Evolutionary conservation across 2,113 vertebrate genomes (phyloP).

Genomic region (Pao palembangensis): DNA sequence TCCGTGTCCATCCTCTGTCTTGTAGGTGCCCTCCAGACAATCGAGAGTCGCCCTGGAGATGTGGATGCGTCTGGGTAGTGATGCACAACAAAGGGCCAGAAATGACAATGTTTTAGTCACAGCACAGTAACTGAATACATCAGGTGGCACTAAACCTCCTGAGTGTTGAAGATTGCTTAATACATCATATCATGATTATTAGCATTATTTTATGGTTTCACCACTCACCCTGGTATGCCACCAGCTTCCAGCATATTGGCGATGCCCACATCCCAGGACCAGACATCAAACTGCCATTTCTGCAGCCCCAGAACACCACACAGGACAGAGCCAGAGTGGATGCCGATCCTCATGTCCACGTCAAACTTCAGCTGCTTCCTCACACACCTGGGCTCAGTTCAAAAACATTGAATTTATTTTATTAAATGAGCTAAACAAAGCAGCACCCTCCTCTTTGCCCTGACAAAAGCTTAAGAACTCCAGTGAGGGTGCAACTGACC

Average conservation of each 20-base stretch:
- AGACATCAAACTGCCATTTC: slow-evolving; percentile 81
- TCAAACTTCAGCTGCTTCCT: slow-evolving; percentile 62
- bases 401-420: background rate
- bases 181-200: no score
- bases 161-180: background rate
- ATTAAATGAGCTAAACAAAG: background rate
- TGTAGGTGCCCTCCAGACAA: slow-evolving; percentile 67
- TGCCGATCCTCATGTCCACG: slow-evolving; percentile 77
- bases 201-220: no score
- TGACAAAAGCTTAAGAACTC: background rate
- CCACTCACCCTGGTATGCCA: slow-evolving; percentile 73
- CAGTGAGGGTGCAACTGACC: slow-evolving; percentile 63
- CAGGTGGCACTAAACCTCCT: background rate
- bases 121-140: background rate
- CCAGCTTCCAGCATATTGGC: slow-evolving; percentile 77
- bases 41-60: slow-evolving; percentile 76
- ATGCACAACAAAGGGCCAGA: background rate
- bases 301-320: slow-evolving; percentile 78
- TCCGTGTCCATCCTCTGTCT: slow-evolving; percentile 71
- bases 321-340: slow-evolving; percentile 76
- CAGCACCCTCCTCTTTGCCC: background rate
- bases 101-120: background rate
- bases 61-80: slow-evolving; percentile 67
- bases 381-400: slow-evolving; percentile 46
- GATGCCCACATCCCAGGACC: slow-evolving; percentile 76